Evolutionary conservation across 2,797 vertebrate species (phyloP), one percentile per base, ranked within the genome.

Genomic region (Megaceryle alcyon): DNA sequence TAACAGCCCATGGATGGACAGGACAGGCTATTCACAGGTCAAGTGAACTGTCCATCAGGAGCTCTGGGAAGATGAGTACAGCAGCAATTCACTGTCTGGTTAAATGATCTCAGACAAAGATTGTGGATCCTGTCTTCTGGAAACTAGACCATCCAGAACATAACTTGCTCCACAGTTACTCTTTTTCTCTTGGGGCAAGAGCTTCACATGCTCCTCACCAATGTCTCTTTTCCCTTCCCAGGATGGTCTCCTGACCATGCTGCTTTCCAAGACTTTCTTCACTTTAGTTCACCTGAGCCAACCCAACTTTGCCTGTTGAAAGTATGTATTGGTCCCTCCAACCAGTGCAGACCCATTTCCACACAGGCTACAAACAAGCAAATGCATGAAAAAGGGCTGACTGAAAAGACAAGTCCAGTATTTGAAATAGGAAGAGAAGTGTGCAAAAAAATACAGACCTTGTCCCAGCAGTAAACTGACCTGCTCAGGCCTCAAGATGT

Each of bases 191-290:
- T 51, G n/a, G 64, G 43, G 70, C 46, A 83, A 53, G 41, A 48
- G 3, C 19, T 49, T 25, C n/a, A 51, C 21, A 5, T 0, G 0
- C 31, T 92, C 21, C 49, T 78, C 44, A 15, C 6, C 0, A 0
- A 15, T 13, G 21, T 14, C 16, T 64, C 48, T 66, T 51, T 29
- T 18, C 8, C 23, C 8, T 51, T 85, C 49, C 61, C 0, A 2
- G 15, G 25, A 37, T 71, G n/a, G 37, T 46, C 33, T 90, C 56
- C 72, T 39, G 56, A 18, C 21, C 23, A 14, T 0, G 6, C 18
- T 84, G n/a, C 56, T 73, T 84, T 82, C 35, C 71, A 83, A 73
- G 28, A 21, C 16, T 29, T 70, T 68, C 56, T 59, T 31, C 22
- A 2, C 82, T 86, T 63, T n/a, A 51, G 53, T 66, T 79, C 66